phyloP scores from a whole-genome alignment of 2,797 vertebrate genomes.

The Capromys pilorides region DNA sequence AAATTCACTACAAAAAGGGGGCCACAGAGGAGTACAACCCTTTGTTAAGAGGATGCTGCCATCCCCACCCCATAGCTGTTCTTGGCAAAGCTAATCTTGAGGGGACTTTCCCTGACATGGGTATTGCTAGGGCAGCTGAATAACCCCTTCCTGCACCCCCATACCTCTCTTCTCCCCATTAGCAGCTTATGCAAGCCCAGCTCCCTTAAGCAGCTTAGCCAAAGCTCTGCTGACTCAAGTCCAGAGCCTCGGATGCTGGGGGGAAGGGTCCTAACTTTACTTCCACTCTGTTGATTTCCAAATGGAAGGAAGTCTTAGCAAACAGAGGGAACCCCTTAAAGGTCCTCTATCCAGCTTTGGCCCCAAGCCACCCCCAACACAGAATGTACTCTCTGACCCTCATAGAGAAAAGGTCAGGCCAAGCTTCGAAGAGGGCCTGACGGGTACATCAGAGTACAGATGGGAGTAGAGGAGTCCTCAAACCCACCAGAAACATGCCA shows the following conservation, averaged over 20 bases:
- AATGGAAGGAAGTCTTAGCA: constrained; percentile 48
- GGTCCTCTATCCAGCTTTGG: constrained; percentile 35
- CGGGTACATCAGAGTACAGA: background rate
- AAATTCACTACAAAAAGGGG: background rate
- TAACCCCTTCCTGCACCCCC: background rate
- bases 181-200: constrained; percentile 70
- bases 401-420: background rate
- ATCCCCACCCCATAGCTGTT: background rate
- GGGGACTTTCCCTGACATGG: background rate
- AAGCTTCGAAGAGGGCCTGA: background rate
- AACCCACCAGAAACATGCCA: background rate
- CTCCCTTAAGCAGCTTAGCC: constrained; percentile 77
- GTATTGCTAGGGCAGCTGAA: background rate
- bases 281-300: constrained; percentile 52
- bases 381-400: background rate
- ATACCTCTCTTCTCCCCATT: background rate
- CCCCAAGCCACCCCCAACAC: background rate
- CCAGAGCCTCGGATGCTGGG: constrained; percentile 31
- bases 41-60: background rate
- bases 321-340: constrained; percentile 26
- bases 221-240: constrained; percentile 74
- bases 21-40: background rate
- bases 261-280: constrained; percentile 16
- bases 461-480: background rate
- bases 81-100: background rate